Evolutionary conservation across 2,113 vertebrate genomes (phyloP), one percentile per base, ranked within the genome.

Genomic region (Oreotrochilus melanogaster): DNA sequence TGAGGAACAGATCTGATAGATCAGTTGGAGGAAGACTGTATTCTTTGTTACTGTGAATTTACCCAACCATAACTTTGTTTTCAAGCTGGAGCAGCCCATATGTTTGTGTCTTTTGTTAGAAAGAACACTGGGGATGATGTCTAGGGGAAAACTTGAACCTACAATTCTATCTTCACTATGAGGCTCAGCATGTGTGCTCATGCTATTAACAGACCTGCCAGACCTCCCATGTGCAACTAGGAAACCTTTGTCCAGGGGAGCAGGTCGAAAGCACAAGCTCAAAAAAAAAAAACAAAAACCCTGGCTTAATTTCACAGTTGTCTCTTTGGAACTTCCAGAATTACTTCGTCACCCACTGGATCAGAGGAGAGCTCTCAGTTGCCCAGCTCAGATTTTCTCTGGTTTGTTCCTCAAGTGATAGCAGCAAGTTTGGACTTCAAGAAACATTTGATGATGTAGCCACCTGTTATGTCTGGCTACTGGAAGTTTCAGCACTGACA

Each of bases 21-120:
- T 25, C 11, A 9, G 9, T 30, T 43, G 54, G 28, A 45, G 54
- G 54, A 82, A 53, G 39, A 45, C 16, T 28, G 72, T 57, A 8
- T 74, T 78, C 80, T 83, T 56, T 42, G 51, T 80, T 81, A 56
- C 88, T 96, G 85, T 92, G 91, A 93, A 61, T 74, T 93, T 76
- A 65, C 51, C 86, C 81, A 74, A 14, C 27, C 17, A 2, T 66
- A 54, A 28, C 54, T 67, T 28, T 18, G 31, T 43, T 37, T 64
- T 62, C 47, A 92, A 94, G 69, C 78, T 93, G 72, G 88, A 90
- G 82, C 70, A 94, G 48, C 53, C 58, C 17, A 2, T 66, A 5
- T 48, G 66, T 35, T 6, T 53, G 27, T 62, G 62, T 86, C 25
- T 71, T 80, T 30, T 54, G 22, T 79, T 84, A 58, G 51, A 65